Evolutionary conservation across 2,888 invertebrate genomes (phyloP).

Genomic region (Sarcophaga carnaria): DNA sequence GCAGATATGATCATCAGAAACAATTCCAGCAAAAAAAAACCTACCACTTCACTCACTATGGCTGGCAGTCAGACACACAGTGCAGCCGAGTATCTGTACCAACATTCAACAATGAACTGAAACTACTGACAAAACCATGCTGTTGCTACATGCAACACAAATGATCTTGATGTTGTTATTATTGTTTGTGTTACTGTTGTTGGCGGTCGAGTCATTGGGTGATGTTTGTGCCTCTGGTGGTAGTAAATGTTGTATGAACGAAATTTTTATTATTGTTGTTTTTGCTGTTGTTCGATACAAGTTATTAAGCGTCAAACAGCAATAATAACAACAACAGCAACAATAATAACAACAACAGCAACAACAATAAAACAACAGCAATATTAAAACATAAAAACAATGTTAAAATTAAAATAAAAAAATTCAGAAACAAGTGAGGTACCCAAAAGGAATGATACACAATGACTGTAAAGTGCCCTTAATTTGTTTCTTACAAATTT

Average conservation of each 20-base stretch:
- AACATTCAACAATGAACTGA: constrained; percentile 27
- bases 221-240: constrained; percentile 51
- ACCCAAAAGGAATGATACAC: background rate
- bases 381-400: constrained; percentile 41
- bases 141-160: constrained; percentile 35
- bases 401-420: constrained; percentile 6
- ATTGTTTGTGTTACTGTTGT: constrained; percentile 35
- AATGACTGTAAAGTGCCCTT: background rate
- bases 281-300: constrained; percentile 56
- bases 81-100: constrained; percentile 9
- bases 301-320: constrained; percentile 65
- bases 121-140: constrained; percentile 17
- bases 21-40: constrained; percentile 21
- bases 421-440: constrained; percentile 36
- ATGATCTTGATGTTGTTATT: constrained; percentile 10
- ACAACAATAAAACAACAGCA: constrained; percentile 42
- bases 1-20: constrained; percentile 43
- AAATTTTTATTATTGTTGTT: constrained; percentile 6
- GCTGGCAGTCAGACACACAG: background rate
- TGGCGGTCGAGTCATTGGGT: constrained; percentile 43
- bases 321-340: constrained; percentile 24
- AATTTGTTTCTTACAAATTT: background rate
- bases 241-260: constrained; percentile 40
- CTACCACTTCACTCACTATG: background rate
- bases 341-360: constrained; percentile 31